phyloP scores from a whole-genome alignment of 2,888 invertebrate genomes.

The Pyrrhosoma nymphula region DNA sequence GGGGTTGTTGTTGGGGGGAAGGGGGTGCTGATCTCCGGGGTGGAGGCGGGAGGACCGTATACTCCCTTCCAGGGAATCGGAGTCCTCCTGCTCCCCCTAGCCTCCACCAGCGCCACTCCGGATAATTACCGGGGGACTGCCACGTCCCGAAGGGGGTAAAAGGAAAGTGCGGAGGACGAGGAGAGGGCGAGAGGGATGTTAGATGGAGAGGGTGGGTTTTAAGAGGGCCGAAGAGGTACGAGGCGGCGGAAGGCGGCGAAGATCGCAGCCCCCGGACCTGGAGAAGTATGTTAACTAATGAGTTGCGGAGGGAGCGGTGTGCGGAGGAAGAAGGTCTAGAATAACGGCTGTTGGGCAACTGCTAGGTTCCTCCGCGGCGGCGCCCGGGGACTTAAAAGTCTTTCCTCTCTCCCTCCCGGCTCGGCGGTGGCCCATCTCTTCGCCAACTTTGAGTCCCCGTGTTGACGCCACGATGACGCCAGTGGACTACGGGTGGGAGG shows the following conservation, averaged over 20 bases:
- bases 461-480: conserved; percentile 39
- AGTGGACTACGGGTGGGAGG: neutral
- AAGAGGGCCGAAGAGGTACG: neutral
- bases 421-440: neutral
- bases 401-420: neutral
- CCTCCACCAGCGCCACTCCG: neutral
- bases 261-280: neutral
- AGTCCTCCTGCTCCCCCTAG: neutral
- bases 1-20: neutral
- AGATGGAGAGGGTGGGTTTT: neutral
- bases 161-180: neutral
- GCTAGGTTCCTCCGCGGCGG: conserved; percentile 25
- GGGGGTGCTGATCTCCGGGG: neutral
- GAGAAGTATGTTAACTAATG: conserved; percentile 62
- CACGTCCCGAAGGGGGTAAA: neutral
- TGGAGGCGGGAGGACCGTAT: no score
- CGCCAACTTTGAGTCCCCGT: neutral
- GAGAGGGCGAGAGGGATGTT: neutral
- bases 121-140: conserved; percentile 50
- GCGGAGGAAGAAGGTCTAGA: conserved; percentile 8
- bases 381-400: neutral
- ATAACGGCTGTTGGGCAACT: conserved; percentile 59
- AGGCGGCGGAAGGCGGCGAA: neutral
- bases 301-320: conserved; percentile 34
- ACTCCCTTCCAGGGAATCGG: neutral